Evolutionary conservation across 2,797 vertebrate genomes (phyloP).

Genomic region (Falco berigora): DNA sequence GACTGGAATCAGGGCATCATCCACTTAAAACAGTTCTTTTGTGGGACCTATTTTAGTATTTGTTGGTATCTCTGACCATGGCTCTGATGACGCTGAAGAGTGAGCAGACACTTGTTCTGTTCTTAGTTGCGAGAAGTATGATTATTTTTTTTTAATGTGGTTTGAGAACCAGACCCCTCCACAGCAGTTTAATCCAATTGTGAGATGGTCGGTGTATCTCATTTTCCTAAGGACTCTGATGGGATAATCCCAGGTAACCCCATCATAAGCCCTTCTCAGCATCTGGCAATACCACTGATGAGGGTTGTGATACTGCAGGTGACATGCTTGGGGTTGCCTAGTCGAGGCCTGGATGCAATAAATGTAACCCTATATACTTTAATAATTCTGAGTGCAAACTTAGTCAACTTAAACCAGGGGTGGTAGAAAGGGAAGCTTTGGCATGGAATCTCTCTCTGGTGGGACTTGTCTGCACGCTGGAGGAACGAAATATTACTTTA

Average conservation of each 20-base stretch:
- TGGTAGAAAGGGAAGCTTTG: background rate
- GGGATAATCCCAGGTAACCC: slow-evolving; percentile 48
- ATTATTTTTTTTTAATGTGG: background rate
- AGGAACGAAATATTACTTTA: background rate
- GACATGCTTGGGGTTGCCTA: background rate
- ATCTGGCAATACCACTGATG: background rate
- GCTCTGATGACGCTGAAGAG: background rate
- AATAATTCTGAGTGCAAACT: background rate
- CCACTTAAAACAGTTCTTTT: background rate
- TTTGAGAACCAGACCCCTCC: background rate
- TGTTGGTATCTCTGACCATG: background rate
- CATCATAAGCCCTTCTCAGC: background rate
- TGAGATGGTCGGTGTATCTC: background rate
- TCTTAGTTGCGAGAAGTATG: background rate
- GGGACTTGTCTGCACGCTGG: fast-evolving
- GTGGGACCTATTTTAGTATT: background rate
- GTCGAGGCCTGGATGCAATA: background rate
- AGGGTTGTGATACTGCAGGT: background rate
- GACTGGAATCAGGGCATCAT: background rate
- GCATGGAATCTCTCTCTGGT: background rate
- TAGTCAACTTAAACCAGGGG: background rate
- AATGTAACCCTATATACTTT: background rate
- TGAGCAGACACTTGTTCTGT: background rate
- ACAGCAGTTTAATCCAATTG: background rate
- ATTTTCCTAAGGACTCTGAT: slow-evolving; percentile 3